Percentiles rank a stretch among this genome's conserved stretches.
phyloP scores from a whole-genome alignment of 2,888 invertebrate genomes.

The Eretmocerus hayati region DNA sequence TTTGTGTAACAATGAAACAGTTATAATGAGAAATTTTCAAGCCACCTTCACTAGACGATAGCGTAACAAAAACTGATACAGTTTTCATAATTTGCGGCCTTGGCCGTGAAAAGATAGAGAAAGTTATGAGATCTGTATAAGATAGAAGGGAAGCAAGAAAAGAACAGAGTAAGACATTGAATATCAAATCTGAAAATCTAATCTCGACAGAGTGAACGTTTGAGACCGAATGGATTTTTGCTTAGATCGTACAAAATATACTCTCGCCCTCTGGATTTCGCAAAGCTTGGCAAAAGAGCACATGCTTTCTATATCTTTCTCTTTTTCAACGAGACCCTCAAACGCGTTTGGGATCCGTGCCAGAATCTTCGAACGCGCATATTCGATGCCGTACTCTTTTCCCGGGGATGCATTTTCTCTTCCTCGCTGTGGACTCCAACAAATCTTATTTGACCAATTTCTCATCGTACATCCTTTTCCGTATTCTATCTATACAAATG shows the following conservation, averaged over 20 bases:
- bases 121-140: too few relatives aligned
- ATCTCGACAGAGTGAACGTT: slow-evolving; percentile 17
- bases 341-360: slow-evolving; percentile 6
- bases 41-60: too few relatives aligned
- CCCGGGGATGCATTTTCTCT: too few relatives aligned
- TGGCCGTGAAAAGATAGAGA: too few relatives aligned
- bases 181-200: slow-evolving; percentile 21
- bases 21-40: too few relatives aligned
- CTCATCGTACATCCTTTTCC: slow-evolving; percentile 1
- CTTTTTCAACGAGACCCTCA: neutral
- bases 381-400: neutral
- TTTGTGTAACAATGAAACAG: too few relatives aligned
- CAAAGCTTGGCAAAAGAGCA: neutral
- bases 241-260: slow-evolving; percentile 18
- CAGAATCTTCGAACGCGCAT: slow-evolving; percentile 5
- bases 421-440: too few relatives aligned
- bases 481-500: too few relatives aligned
- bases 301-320: neutral
- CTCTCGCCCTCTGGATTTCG: too few relatives aligned
- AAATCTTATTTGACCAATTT: slow-evolving; percentile 15
- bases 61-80: too few relatives aligned
- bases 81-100: too few relatives aligned
- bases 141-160: neutral
- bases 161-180: neutral
- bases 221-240: slow-evolving; percentile 20